A percentile compares a stretch with the other conserved stretches of the same genome.
Conservation (phyloP, 1,140 invertebrate species). For the Bombus consobrinus region DNA sequence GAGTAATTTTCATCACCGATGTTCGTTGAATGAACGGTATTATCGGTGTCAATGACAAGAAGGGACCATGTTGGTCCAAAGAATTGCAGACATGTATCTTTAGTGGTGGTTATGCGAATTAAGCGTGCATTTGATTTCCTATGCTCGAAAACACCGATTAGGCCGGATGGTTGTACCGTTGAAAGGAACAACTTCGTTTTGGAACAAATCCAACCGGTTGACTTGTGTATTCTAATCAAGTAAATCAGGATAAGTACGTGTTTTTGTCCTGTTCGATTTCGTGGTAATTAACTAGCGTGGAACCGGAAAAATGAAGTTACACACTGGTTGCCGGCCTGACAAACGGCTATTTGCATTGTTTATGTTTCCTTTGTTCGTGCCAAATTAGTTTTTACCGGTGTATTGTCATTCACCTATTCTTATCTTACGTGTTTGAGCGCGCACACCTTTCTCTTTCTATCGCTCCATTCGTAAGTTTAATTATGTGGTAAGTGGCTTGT, state of each 20-base stretch:
- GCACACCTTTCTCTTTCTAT: background rate
- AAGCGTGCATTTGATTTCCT: constrained; percentile 16
- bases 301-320: constrained; percentile 16
- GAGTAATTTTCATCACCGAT: background rate
- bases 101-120: background rate
- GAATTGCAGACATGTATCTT: background rate
- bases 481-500: constrained; percentile 1
- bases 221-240: constrained; percentile 66
- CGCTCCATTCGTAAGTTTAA: background rate
- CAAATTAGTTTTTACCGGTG: constrained; percentile 26
- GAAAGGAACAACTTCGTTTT: constrained; percentile 66
- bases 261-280: constrained; percentile 44
- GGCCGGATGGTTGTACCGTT: constrained; percentile 47
- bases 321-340: background rate
- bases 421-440: too few species aligned
- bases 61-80: too few species aligned
- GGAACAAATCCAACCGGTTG: constrained; percentile 63
- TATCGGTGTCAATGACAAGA: background rate
- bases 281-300: constrained; percentile 40
- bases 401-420: constrained; percentile 15
- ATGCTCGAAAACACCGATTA: constrained; percentile 51
- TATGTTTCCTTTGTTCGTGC: constrained; percentile 32
- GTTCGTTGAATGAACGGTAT: background rate
- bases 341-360: constrained; percentile 18
- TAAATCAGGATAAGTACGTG: constrained; percentile 58